Base-by-base conservation (phyloP, 2,888 invertebrate genomes). In the Tachina fera region DNA sequence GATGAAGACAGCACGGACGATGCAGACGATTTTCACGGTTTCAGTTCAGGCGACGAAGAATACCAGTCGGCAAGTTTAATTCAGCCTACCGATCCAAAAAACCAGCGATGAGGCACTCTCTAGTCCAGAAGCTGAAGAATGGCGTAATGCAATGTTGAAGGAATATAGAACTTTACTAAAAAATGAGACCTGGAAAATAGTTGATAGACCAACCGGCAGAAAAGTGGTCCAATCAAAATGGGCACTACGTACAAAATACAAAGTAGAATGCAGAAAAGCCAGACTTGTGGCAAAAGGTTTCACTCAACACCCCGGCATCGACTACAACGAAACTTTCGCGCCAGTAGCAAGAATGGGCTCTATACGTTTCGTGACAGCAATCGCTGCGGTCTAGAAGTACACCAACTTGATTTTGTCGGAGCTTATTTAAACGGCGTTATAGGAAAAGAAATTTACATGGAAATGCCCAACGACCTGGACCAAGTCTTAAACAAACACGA, bases 321-420 rank as follows among this genome's bases (percentile, higher is more conserved):
- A 90, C 86, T 91, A 89, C 83, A 85, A 89, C 16, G 89, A 90
- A 74, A 89, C 89, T 1, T 91, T 90, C 83, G 88, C 87, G 1
- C 87, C 85, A 10, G 84, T 88, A 6, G 87, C 87, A 31, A 88
- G 88, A 87, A 81, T 87, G n/a, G 82, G 84, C n/a, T 88, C 87
- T 13, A 84, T 88, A 79, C 82, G 87, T 60, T 53, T 88, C 3
- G 16, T 88, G 9, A 79, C 88, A 51, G 89, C 87, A 56, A 41
- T 88, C 9, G 87, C 88, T 9, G 87, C 86, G 68, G 83, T 9
- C 77, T 88, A 39, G 82, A 83, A 14, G 77, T 88, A 10, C 79
- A 83, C 19, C 88, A 88, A 53, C 65, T 87, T 51, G 87, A 88
- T 76, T 87, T 89, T 41, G 87, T 87, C 9, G 87, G 87, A 22